Evolutionary conservation across 2,797 vertebrate genomes (phyloP).

Genomic region (Pseudochaenichthys georgianus): DNA sequence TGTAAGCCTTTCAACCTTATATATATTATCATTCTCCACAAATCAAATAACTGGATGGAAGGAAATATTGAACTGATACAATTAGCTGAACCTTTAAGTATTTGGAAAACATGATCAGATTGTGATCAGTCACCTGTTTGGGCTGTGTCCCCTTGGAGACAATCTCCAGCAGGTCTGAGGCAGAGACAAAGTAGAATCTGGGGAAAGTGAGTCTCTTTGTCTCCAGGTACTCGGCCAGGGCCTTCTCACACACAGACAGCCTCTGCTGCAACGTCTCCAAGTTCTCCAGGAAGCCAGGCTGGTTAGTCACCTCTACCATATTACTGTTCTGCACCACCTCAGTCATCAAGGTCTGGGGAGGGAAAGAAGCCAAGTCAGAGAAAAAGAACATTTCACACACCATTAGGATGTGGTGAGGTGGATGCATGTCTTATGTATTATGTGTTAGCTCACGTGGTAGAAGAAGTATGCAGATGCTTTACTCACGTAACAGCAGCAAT

Average conservation of each 20-base stretch:
- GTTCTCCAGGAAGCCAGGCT: conserved; percentile 80
- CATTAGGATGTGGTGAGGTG: neutral
- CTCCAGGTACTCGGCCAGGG: conserved; percentile 85
- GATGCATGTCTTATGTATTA: neutral
- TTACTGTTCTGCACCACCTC: conserved; percentile 81
- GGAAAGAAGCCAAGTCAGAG: neutral
- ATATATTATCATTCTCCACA: conserved; percentile 11
- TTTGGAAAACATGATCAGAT: conserved; percentile 10
- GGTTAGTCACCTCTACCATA: conserved; percentile 86
- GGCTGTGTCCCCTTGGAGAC: conserved; percentile 86
- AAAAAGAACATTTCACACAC: neutral
- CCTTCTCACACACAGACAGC: conserved; percentile 85
- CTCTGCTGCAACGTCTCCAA: conserved; percentile 86
- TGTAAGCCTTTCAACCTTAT: conserved; percentile 17
- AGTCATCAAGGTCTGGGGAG: conserved; percentile 78
- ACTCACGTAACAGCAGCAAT: no score
- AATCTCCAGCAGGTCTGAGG: conserved; percentile 85
- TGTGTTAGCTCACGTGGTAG: conserved; percentile 56
- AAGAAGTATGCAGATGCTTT: no score
- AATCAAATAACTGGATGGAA: neutral
- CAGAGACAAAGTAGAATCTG: conserved; percentile 86
- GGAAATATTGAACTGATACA: conserved; percentile 17
- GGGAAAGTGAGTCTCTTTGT: conserved; percentile 84
- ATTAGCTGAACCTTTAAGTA: neutral
- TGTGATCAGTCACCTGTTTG: conserved; percentile 74